Evolutionary conservation across 2,888 invertebrate species (phyloP).

Genomic region (Meliscaeva auricollis): DNA sequence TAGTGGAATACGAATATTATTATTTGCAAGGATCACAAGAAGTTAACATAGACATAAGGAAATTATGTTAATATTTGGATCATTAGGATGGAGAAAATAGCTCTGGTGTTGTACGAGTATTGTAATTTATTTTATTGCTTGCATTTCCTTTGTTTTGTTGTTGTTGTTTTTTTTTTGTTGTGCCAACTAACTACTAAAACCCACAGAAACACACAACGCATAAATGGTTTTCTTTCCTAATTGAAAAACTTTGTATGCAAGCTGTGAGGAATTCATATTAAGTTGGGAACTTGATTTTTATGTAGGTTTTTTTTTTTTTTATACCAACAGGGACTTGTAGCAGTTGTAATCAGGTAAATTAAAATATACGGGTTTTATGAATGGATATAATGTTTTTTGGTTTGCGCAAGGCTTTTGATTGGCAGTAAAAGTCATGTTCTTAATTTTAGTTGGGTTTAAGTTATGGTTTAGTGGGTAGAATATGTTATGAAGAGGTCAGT

Average conservation of each 20-base stretch:
- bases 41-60: constrained; percentile 56
- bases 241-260: constrained; percentile 42
- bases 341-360: not conserved
- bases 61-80: constrained; percentile 48
- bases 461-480: not conserved
- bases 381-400: not conserved
- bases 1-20: constrained; percentile 32
- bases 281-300: not conserved
- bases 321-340: not conserved
- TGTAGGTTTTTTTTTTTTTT: not conserved
- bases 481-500: not conserved
- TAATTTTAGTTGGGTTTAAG: not conserved
- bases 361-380: constrained; percentile 22
- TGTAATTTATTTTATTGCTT: constrained; percentile 58
- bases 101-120: constrained; percentile 29
- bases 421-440: constrained; percentile 10
- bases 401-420: not conserved
- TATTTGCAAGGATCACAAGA: constrained; percentile 3
- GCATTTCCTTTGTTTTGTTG: constrained; percentile 51
- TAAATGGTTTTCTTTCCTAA: constrained; percentile 27
- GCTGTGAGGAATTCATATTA: constrained; percentile 18
- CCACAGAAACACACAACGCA: not conserved
- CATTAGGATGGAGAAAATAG: constrained; percentile 52
- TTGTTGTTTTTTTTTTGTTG: too few species aligned
- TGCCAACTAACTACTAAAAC: too few species aligned